Evolutionary conservation across 1,140 invertebrate genomes (phyloP), one percentile per base, ranked within the genome.

Genomic region (Cecropterus lyciades): DNA sequence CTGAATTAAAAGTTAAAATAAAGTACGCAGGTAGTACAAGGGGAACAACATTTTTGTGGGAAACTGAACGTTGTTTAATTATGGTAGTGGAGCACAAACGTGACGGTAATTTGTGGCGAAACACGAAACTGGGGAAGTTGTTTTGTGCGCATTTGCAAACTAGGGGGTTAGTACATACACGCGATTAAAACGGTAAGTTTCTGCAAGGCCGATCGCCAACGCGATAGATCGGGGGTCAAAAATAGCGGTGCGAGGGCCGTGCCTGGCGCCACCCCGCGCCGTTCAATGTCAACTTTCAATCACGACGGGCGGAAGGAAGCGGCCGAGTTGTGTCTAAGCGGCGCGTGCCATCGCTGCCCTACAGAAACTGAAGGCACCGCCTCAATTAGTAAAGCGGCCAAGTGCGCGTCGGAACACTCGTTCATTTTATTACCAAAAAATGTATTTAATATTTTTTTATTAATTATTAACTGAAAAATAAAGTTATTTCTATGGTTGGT

Each of bases 221-320:
- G 83, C 82, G 85, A 89, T 89, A 87, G 80, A 80, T 78, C 74
- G 80, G 79, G 86, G 84, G 87, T 89, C 87, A 88, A 81, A 89
- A 89, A 88, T 86, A 89, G 85, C 77, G 77, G 72, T 76, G 79
- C 74, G 78, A 80, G 83, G 73, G 77, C 81, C 82, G 87, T 89
- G 78, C 89, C 87, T 88, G 86, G 87, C 78, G 79, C 87, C 84
- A 81, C 83, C 82, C 85, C 69, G 72, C 78, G 52, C 70, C 69
- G 79, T 79, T 87, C 85, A 88, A 91, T 89, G 85, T 89, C 87
- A 87, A 88, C 84, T 82, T 89, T 86, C 79, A 89, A 89, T 87
- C 89, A 87, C 71, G 77, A 71, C 73, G 73, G 80, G 80, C 80
- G 83, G 82, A 81, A 86, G 85, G 81, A 84, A 83, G 73, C 73